Evolutionary conservation across 2,113 vertebrate genomes (phyloP).

Genomic region (Scolopax mira): DNA sequence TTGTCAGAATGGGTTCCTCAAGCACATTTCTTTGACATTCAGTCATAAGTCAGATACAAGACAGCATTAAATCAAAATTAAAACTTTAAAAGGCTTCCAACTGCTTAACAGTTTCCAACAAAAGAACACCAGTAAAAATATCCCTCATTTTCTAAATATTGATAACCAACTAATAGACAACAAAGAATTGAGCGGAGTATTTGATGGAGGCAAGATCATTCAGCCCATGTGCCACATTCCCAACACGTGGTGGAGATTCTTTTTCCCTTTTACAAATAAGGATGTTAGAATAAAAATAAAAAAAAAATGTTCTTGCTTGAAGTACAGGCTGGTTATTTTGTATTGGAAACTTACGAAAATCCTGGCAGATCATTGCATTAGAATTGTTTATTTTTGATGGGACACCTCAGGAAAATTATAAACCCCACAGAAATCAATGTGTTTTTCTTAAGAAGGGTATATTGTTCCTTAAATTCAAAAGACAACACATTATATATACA

Average conservation of each 20-base stretch:
- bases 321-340: not conserved
- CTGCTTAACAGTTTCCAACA: not conserved
- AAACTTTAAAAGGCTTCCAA: conserved; percentile 10
- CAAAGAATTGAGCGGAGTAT: not conserved
- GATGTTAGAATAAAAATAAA: not conserved
- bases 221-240: not conserved
- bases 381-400: not conserved
- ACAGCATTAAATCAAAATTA: conserved; percentile 45
- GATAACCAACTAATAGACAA: not conserved
- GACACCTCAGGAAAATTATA: not conserved
- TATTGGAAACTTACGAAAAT: not conserved
- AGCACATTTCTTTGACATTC: conserved; percentile 51
- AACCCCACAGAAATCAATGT: not conserved
- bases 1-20: conserved; percentile 32
- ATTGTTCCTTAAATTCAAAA: not conserved
- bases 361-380: not conserved
- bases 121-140: not conserved
- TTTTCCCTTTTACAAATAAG: not conserved
- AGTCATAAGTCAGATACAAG: conserved; percentile 51
- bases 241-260: not conserved
- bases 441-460: not conserved
- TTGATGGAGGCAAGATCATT: not conserved
- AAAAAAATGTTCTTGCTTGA: not conserved
- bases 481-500: not conserved
- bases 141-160: not conserved